Evolutionary conservation across 2,888 invertebrate species (phyloP), one percentile per base, ranked within the genome.

Genomic region (Quadroppia sp.): DNA sequence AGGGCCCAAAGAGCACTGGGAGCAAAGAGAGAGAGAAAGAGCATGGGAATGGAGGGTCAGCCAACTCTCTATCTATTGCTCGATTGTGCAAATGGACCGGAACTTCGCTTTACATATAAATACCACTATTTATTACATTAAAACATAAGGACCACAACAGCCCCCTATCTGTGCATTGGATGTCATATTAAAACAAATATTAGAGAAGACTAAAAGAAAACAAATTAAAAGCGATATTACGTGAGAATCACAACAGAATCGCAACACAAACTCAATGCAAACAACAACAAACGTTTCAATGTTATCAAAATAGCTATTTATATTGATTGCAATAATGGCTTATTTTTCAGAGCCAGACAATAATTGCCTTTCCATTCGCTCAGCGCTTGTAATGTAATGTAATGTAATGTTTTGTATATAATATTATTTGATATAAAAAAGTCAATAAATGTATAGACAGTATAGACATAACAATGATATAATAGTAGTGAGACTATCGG

Each of bases 21-120:
- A 53, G 2, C 23, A 17, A 15, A 45, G 6, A 36, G n/a, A n/a
- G n/a, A n/a, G 6, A 20, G 9, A 23, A 23, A 61, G 32, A 64
- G 64, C 64, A 30, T 64, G 64, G 64, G 64, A 64, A 64, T 64
- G 67, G 40, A 40, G 67, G 67, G 67, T 67, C 67, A 67, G 40
- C 59, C 25, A 25, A 61, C 59, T 61, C 59, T 4, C 36, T 42
- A 40, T 40, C 40, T 67, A 67, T 42, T 67, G 67, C 40, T 23
- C 23, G 40, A 67, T 40, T 36, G 40, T 67, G 40, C 67, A 67
- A 67, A 67, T 67, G 67, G 67, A 67, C 67, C 67, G 67, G 67
- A 67, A 67, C 67, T 42, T 42, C 67, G 67, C 67, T 67, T 40
- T 32, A 36, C 67, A 42, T 67, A 67, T 67, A 67, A 67, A 67